Conservation (phyloP, 1,140 invertebrate genomes). For the Tachypleus tridentatus region DNA sequence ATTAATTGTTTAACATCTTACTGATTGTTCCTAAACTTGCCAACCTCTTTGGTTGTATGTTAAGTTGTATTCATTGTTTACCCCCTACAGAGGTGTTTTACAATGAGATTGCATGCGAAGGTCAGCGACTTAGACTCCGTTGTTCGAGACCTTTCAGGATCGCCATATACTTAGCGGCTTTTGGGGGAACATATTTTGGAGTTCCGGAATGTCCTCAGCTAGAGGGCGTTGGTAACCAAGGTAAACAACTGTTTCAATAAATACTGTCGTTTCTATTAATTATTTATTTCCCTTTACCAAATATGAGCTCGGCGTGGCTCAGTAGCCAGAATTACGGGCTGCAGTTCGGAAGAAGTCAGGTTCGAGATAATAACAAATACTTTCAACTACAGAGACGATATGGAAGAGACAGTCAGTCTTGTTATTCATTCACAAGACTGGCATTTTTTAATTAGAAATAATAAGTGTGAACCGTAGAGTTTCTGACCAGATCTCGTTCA, state of each 20-base stretch:
- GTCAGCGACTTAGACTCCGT: conserved; percentile 55
- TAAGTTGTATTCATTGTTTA: too few relatives aligned
- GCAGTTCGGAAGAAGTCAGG: background rate
- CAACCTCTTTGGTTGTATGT: too few relatives aligned
- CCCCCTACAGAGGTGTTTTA: conserved; percentile 63
- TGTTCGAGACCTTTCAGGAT: conserved; percentile 48
- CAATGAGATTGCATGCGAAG: conserved; percentile 79
- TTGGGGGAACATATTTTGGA: conserved; percentile 72
- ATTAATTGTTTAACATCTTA: too few relatives aligned
- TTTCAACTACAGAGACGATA: conserved; percentile 23
- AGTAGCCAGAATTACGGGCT: background rate
- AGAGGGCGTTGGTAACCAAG: conserved; percentile 70
- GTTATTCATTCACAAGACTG: too few relatives aligned
- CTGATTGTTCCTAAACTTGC: too few relatives aligned
- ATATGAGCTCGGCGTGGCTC: too few relatives aligned
- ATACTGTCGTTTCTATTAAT: background rate
- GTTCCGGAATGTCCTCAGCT: conserved; percentile 77
- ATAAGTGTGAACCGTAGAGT: too few relatives aligned
- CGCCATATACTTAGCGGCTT: conserved; percentile 79
- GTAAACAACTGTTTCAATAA: conserved; percentile 43
- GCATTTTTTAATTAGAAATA: too few relatives aligned
- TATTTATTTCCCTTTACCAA: background rate
- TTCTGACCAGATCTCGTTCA: too few relatives aligned
- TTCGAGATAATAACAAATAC: background rate
- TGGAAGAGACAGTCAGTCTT: too few relatives aligned